phyloP scores from a whole-genome alignment of 2,113 vertebrate genomes.

The Poecile atricapillus region DNA sequence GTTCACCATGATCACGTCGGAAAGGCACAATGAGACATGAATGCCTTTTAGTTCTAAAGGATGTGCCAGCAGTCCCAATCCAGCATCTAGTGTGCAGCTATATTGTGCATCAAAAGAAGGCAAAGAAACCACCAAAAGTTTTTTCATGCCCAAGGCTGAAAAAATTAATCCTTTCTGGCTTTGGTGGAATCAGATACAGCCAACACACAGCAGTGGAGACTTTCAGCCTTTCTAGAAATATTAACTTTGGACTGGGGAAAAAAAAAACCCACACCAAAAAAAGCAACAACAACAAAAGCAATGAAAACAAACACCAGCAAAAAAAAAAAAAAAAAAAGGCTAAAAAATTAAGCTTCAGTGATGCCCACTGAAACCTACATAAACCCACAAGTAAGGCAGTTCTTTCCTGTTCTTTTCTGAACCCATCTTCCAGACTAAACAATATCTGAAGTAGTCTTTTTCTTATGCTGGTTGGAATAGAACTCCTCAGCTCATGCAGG shows the following conservation, averaged over 20 bases:
- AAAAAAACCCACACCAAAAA: background rate
- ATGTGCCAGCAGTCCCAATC: background rate
- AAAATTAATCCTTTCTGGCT: background rate
- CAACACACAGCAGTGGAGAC: background rate
- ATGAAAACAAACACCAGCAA: fast-evolving
- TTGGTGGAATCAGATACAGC: background rate
- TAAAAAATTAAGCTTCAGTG: background rate
- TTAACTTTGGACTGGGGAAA: background rate
- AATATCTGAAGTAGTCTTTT: background rate
- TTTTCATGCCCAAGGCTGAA: background rate
- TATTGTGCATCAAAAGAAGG: background rate
- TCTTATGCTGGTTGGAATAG: background rate
- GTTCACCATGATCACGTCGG: background rate
- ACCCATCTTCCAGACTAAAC: background rate
- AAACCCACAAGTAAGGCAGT: background rate
- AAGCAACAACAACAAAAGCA: background rate
- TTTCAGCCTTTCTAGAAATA: background rate
- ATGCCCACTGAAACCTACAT: background rate
- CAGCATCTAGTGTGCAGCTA: background rate
- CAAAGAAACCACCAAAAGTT: background rate
- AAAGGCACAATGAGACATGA: fast-evolving
- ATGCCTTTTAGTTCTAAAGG: background rate
- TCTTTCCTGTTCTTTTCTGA: background rate
- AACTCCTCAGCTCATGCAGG: background rate
- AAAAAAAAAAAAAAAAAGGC: background rate